These are phyloP conservation scores for Drosophila pruinosa DNA, from an alignment of 1,140 invertebrate species.

Conservation along the genomic window DNA sequence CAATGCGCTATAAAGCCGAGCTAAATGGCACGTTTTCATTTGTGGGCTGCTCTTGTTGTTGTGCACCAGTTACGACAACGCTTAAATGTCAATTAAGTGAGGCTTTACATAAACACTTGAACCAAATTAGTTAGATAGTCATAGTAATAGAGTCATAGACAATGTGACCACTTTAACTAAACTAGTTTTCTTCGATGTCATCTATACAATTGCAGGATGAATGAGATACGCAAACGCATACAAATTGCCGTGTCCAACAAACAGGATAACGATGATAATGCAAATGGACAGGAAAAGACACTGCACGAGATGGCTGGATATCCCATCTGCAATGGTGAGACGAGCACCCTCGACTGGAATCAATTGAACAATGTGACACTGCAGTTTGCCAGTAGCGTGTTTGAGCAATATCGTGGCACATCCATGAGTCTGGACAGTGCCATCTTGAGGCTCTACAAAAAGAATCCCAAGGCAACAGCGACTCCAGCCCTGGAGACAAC, in stretches of 20 bases:
- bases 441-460: constrained; percentile 69
- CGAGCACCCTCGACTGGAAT: constrained; percentile 57
- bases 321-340: constrained; percentile 70
- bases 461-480: constrained; percentile 57
- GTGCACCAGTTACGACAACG: constrained; percentile 46
- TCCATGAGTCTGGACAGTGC: constrained; percentile 65
- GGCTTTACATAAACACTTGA: constrained; percentile 72
- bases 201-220: constrained; percentile 46
- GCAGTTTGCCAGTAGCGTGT: constrained; percentile 63
- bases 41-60: constrained; percentile 6
- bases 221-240: constrained; percentile 58
- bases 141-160: background rate
- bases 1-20: constrained; percentile 55
- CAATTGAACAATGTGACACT: constrained; percentile 66
- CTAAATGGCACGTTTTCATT: constrained; percentile 39
- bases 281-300: constrained; percentile 27
- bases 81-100: constrained; percentile 77
- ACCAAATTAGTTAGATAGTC: constrained; percentile 50
- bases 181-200: background rate
- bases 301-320: constrained; percentile 70
- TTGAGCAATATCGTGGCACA: constrained; percentile 43
- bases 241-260: constrained; percentile 56
- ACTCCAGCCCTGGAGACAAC: background rate
- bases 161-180: background rate
- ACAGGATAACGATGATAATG: constrained; percentile 32